Base-by-base conservation (phyloP, 2,113 vertebrate species). In the Channa maculata region DNA sequence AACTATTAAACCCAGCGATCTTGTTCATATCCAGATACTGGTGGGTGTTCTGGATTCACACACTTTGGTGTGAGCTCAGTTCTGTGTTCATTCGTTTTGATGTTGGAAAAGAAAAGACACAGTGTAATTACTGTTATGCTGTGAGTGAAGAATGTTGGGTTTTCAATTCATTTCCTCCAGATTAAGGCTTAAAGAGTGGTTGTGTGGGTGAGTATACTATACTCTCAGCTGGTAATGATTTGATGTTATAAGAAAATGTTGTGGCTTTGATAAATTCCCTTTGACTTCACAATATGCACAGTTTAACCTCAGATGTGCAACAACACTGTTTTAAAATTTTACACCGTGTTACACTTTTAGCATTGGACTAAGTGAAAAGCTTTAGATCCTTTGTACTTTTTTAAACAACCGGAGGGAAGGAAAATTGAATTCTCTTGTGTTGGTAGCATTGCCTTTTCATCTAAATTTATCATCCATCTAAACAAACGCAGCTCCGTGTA, bases 91-190 rank as follows among this genome's bases (percentile, higher is more conserved):
- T 51, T 71, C 49, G 43, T 71, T 83, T 71, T 84, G 70, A 67
- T 80, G 61, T 70, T 65, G 4, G 14, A 80, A 77, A 71, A 65
- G 65, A 86, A 71, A 82, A 75, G 45, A 33, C 53, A 46, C 43
- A 50, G 49, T 71, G 67, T 83, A 77, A 84, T 80, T 72, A 80
- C 62, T 53, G 71, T 64, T 82, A 6, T 12, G 69, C 44, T 71
- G 58, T 13, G 41, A 52, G 74, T 72, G 70, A 75, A 80, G 41
- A 80, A 54, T 53, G 66, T 41, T 54, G 66, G 36, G 50, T 65
- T 84, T 71, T 76, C 43, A 66, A 73, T 75, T 81, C 43, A 80
- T 80, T 82, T 71, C 46, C 53, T 70, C 60, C 52, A n/a, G 38
- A 73, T 44, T 79, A 77, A 63, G 67, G 77, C 49, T 73, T 62